phyloP scores from a whole-genome alignment of 2,888 invertebrate genomes.

The Stenolophus ochropezus region DNA sequence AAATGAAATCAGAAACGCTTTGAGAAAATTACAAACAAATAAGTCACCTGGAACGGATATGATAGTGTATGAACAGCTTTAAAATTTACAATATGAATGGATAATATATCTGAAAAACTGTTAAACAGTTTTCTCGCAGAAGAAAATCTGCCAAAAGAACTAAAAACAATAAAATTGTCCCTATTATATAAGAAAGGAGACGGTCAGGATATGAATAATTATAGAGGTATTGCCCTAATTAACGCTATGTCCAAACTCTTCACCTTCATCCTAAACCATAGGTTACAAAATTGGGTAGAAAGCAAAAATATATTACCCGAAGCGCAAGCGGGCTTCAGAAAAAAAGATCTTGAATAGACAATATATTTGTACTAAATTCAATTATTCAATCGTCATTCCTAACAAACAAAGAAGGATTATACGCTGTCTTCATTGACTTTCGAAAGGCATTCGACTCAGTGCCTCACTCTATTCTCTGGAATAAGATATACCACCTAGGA shows the following conservation, averaged over 20 bases:
- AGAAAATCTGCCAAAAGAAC: conserved; percentile 5
- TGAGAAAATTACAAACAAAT: background rate
- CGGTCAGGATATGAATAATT: conserved; percentile 21
- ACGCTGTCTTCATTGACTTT: conserved; percentile 24
- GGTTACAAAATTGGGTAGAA: conserved; percentile 40
- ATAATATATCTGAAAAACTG: background rate
- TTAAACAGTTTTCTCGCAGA: conserved; percentile 7
- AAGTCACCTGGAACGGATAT: background rate
- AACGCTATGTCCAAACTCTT: conserved; percentile 24
- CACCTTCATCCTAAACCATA: background rate
- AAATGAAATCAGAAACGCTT: background rate
- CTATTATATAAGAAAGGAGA: conserved; percentile 40
- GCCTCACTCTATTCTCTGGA: conserved; percentile 11
- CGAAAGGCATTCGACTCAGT: conserved; percentile 28
- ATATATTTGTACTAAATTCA: background rate
- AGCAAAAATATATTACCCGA: conserved; percentile 23
- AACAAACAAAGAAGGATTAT: conserved; percentile 2
- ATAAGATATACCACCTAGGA: background rate
- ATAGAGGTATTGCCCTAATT: conserved; percentile 42
- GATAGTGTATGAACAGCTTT: conserved; percentile 5
- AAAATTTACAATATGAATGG: background rate
- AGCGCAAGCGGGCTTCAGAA: conserved; percentile 13
- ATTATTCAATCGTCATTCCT: conserved; percentile 6
- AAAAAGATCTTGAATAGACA: conserved; percentile 6
- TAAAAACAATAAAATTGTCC: background rate